Evolutionary conservation across 2,113 vertebrate species (phyloP).

Genomic region (Procavia capensis): DNA sequence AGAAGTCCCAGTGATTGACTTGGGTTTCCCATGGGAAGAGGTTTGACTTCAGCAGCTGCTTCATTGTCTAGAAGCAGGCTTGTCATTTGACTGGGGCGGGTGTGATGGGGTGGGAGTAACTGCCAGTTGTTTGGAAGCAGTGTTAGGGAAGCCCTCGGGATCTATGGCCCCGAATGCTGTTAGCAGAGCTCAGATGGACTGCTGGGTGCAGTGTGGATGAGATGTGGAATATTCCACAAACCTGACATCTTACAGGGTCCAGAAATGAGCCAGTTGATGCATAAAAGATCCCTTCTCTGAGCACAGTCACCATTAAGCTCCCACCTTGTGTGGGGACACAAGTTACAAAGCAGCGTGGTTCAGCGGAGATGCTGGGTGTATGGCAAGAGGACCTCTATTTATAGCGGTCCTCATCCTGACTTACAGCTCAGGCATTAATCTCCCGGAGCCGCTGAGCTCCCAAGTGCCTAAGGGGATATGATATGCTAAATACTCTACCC

Average conservation of each 20-base stretch:
- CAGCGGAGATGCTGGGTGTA: background rate
- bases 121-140: conserved; percentile 75
- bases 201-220: background rate
- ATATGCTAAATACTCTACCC: background rate
- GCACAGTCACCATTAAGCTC: background rate
- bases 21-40: conserved; percentile 74
- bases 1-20: background rate
- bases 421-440: background rate
- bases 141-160: conserved; percentile 53
- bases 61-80: conserved; percentile 73
- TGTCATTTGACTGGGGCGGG: conserved; percentile 68
- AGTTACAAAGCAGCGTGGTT: background rate
- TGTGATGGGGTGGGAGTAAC: too few relatives aligned
- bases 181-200: conserved; percentile 37
- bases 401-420: background rate
- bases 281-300: conserved; percentile 16
- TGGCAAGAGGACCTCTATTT: background rate
- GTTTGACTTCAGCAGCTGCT: conserved; percentile 72
- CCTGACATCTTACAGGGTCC: background rate
- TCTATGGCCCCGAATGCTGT: conserved; percentile 53
- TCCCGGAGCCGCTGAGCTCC: background rate
- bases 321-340: background rate
- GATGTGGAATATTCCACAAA: conserved; percentile 45
- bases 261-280: conserved; percentile 27
- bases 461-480: background rate